phyloP scores from a whole-genome alignment of 2,797 vertebrate genomes.

The Sylvia borin region DNA sequence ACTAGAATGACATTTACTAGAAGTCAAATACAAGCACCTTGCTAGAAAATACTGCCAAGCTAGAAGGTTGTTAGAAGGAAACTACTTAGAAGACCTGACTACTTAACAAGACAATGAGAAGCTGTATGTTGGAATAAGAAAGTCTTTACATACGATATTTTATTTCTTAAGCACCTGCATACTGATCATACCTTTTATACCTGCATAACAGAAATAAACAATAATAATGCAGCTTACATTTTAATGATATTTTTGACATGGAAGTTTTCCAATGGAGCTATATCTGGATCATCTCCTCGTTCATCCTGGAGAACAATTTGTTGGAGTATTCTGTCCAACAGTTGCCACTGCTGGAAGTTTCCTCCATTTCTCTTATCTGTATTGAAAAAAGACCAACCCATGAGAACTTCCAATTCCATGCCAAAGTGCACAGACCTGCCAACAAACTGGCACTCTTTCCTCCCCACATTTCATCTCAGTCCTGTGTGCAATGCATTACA shows the following conservation, averaged over 20 bases:
- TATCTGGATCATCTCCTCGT: conserved; percentile 91
- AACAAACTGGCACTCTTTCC: background rate
- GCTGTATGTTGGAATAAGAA: background rate
- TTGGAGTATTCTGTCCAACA: conserved; percentile 94
- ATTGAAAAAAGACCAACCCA: background rate
- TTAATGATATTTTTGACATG: conserved; percentile 95
- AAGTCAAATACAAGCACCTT: background rate
- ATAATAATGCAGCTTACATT: conserved; percentile 83
- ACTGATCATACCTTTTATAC: background rate
- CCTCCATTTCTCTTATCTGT: conserved; percentile 90
- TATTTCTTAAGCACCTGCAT: background rate
- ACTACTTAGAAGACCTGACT: background rate
- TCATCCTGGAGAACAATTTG: conserved; percentile 97
- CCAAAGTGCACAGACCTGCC: background rate
- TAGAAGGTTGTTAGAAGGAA: background rate
- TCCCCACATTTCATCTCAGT: background rate
- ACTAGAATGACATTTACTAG: background rate
- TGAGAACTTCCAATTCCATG: background rate
- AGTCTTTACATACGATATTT: background rate
- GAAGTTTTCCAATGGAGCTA: conserved; percentile 93
- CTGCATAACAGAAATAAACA: background rate
- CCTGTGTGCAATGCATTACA: background rate
- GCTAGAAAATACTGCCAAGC: background rate
- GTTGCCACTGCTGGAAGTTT: conserved; percentile 94
- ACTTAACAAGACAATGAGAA: background rate